phyloP scores from a whole-genome alignment of 2,888 invertebrate genomes.

The Vanessa cardui region DNA sequence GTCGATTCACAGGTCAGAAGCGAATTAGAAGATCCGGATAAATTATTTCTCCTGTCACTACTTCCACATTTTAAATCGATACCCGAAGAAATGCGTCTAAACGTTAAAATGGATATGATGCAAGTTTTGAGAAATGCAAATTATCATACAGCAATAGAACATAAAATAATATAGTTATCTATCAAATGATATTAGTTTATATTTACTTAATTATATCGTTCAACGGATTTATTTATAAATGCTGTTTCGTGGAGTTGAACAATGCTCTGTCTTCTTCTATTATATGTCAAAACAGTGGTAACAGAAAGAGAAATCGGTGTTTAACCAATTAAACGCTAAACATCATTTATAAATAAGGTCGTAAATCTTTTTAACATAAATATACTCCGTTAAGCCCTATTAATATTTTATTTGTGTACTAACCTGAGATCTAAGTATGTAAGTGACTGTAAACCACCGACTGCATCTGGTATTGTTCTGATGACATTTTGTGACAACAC shows the following conservation, averaged over 20 bases:
- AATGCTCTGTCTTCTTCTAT: too few relatives aligned
- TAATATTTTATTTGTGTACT: conserved; percentile 40
- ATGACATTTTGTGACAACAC: conserved; percentile 96
- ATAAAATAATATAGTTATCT: conserved; percentile 46
- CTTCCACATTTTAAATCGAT: conserved; percentile 70
- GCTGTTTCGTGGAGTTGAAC: not conserved
- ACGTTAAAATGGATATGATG: conserved; percentile 74
- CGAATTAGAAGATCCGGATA: conserved; percentile 67
- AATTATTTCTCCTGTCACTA: conserved; percentile 69
- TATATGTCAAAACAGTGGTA: too few relatives aligned
- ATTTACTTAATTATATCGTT: not conserved
- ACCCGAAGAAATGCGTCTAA: conserved; percentile 65
- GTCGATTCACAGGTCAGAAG: conserved; percentile 55
- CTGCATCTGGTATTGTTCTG: conserved; percentile 92
- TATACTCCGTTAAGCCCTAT: not conserved
- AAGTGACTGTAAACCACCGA: conserved; percentile 91
- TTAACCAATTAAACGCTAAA: too few relatives aligned
- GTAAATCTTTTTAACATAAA: not conserved
- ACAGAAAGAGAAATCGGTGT: too few relatives aligned
- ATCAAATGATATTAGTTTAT: conserved; percentile 1
- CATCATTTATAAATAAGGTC: too few relatives aligned
- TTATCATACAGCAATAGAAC: conserved; percentile 51
- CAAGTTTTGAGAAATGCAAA: conserved; percentile 70
- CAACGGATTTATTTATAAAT: not conserved
- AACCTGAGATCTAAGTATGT: conserved; percentile 95